Conservation (phyloP, 2,797 vertebrate species). For the Labeo calbasu region DNA sequence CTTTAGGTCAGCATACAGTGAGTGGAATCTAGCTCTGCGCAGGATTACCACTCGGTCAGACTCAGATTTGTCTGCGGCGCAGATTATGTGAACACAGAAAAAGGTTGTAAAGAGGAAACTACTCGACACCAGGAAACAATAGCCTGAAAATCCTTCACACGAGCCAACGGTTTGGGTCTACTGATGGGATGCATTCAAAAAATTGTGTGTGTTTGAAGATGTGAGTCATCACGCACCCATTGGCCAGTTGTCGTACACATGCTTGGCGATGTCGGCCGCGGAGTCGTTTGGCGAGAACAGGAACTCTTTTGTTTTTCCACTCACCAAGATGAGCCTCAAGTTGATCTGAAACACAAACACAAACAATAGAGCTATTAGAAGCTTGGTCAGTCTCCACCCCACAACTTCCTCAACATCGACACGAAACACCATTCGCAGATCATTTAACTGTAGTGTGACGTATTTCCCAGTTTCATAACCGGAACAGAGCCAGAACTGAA, state of each 20-base stretch:
- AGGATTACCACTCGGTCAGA: constrained; percentile 40
- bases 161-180: neutral
- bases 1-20: constrained; percentile 7
- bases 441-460: neutral
- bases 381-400: neutral
- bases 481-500: neutral
- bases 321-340: constrained; percentile 96
- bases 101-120: constrained; percentile 15
- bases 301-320: constrained; percentile 98
- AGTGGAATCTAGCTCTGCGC: constrained; percentile 17
- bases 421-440: neutral
- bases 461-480: neutral
- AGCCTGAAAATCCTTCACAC: neutral
- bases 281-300: constrained; percentile 95
- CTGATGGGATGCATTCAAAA: neutral
- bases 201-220: neutral
- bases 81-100: constrained; percentile 45
- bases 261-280: constrained; percentile 95
- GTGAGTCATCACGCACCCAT: constrained; percentile 85
- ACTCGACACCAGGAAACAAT: neutral
- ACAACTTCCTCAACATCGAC: neutral
- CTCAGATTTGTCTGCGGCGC: constrained; percentile 15
- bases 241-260: constrained; percentile 98
- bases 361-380: constrained; percentile 24
- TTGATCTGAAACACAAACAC: constrained; percentile 86